phyloP scores from a whole-genome alignment of 2,888 invertebrate genomes.

The Pyralis farinalis region DNA sequence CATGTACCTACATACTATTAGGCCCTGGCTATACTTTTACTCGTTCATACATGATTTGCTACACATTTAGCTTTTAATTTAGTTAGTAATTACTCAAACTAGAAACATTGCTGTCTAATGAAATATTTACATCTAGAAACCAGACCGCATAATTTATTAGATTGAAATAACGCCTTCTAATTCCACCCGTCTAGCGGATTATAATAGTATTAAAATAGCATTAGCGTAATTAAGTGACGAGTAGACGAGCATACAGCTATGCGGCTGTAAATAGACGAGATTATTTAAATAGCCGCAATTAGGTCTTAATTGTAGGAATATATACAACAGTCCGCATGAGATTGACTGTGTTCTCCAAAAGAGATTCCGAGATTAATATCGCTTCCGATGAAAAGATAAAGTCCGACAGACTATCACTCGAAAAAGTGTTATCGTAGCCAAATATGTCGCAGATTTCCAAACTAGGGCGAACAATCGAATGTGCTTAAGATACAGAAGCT shows the following conservation, averaged over 20 bases:
- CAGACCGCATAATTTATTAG: slow-evolving; percentile 3
- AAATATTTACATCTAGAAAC: neutral
- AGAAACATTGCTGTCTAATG: no score
- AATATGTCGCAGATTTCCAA: slow-evolving; percentile 63
- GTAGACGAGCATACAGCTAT: neutral
- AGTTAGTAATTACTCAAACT: no score
- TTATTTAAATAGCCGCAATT: slow-evolving; percentile 7
- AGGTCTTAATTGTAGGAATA: neutral
- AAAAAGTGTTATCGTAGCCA: slow-evolving; percentile 23
- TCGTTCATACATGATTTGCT: no score
- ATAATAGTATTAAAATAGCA: slow-evolving; percentile 1
- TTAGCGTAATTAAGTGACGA: slow-evolving; percentile 5
- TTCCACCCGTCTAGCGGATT: neutral
- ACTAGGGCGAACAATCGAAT: slow-evolving; percentile 71
- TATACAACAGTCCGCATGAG: neutral
- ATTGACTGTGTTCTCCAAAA: neutral
- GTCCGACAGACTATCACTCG: slow-evolving; percentile 5
- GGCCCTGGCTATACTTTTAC: no score
- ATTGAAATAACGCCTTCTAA: neutral
- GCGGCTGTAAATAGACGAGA: neutral
- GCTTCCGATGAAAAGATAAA: neutral
- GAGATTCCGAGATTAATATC: neutral
- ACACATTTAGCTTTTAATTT: no score
- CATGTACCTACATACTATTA: no score
- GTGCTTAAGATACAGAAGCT: slow-evolving; percentile 40